Percentiles rank a stretch among this genome's conserved stretches.
Conservation (phyloP, 1,140 invertebrate genomes). For the Drosophila chauvacae region DNA sequence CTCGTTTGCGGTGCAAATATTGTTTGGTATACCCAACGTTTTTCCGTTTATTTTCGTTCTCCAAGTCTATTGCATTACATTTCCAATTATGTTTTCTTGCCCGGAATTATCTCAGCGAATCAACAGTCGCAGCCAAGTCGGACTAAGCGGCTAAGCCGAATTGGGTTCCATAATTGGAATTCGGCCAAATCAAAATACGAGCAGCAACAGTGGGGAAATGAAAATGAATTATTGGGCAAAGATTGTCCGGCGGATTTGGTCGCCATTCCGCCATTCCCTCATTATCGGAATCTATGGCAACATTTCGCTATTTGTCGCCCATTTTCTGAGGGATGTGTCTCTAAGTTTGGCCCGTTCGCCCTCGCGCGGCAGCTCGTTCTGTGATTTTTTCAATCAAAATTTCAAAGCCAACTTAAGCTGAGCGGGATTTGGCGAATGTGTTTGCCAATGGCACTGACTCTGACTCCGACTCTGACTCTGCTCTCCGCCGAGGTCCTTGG, state of each 20-base stretch:
- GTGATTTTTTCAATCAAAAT: conserved; percentile 83
- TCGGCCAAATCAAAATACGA: conserved; percentile 67
- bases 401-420: conserved; percentile 81
- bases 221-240: conserved; percentile 70
- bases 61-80: conserved; percentile 45
- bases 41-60: conserved; percentile 14
- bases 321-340: conserved; percentile 49
- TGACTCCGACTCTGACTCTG: not conserved
- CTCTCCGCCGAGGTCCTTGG: conserved; percentile 31
- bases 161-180: conserved; percentile 50
- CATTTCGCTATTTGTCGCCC: conserved; percentile 76
- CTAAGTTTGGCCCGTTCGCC: conserved; percentile 37
- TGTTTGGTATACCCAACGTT: not conserved
- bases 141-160: conserved; percentile 35
- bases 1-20: not conserved
- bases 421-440: conserved; percentile 72
- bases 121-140: conserved; percentile 45
- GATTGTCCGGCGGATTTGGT: conserved; percentile 44
- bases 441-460: conserved; percentile 49
- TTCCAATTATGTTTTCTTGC: conserved; percentile 37
- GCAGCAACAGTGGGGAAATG: conserved; percentile 36
- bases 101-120: conserved; percentile 40
- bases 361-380: conserved; percentile 23
- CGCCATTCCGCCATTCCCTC: conserved; percentile 17
- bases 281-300: conserved; percentile 72